These are phyloP conservation scores for Lasioglossum albipes DNA, from an alignment of 1,140 invertebrate genomes.

Conservation along the genomic window DNA sequence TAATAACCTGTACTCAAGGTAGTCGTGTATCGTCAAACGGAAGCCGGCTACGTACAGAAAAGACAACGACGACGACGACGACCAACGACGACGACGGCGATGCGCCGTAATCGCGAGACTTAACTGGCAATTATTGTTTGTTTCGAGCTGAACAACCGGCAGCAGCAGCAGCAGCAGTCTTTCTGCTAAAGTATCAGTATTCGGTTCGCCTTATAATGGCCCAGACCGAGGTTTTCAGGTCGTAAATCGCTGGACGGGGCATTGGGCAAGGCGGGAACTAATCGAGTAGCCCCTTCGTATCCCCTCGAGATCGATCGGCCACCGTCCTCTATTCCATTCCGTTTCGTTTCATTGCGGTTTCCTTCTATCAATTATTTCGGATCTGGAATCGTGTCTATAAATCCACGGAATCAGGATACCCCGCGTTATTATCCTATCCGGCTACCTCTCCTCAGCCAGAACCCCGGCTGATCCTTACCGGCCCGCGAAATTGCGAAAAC, in stretches of 20 bases:
- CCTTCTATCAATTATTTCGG: conserved; percentile 68
- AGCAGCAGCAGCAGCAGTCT: conserved; percentile 20
- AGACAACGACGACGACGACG: conserved; percentile 11
- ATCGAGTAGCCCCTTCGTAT: conserved; percentile 47
- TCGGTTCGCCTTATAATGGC: conserved; percentile 45
- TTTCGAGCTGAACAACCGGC: conserved; percentile 36
- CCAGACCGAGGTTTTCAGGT: conserved; percentile 48
- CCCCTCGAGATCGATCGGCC: conserved; percentile 2
- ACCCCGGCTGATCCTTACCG: conserved; percentile 38
- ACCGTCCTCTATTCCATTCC: conserved; percentile 60
- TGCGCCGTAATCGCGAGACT: conserved; percentile 40
- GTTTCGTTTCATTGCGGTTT: conserved; percentile 65
- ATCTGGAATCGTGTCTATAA: conserved; percentile 63
- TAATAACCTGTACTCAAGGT: conserved; percentile 28
- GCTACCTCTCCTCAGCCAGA: conserved; percentile 21
- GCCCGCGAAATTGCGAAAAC: conserved; percentile 44
- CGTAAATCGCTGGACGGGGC: conserved; percentile 55
- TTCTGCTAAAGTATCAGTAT: conserved; percentile 35
- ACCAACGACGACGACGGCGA: conserved; percentile 6
- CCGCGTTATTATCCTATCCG: conserved; percentile 55
- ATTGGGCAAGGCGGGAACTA: conserved; percentile 65
- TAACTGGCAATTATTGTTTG: conserved; percentile 57
- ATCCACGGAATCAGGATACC: conserved; percentile 60
- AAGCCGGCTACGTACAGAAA: conserved; percentile 44
- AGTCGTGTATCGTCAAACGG: conserved; percentile 49